phyloP scores from a whole-genome alignment of 2,113 vertebrate species.

The Arvicanthis niloticus region DNA sequence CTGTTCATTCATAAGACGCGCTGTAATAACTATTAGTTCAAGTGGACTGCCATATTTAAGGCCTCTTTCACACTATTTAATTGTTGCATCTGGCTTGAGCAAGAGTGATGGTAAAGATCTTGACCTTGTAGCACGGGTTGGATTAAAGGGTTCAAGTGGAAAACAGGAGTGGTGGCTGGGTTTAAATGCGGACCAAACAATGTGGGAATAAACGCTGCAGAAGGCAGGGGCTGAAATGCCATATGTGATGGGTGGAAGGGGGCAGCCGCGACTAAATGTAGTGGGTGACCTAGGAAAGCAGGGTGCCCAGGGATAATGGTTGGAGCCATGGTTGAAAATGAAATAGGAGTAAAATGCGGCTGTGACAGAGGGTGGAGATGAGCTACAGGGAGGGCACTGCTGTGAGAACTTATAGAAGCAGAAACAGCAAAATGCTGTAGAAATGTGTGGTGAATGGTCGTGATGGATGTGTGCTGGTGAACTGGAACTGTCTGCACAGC shows the following conservation, averaged over 20 bases:
- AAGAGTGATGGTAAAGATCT: conserved; percentile 87
- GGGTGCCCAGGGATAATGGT: conserved; percentile 87
- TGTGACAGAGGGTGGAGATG: conserved; percentile 91
- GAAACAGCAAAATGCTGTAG: conserved; percentile 92
- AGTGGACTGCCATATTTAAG: conserved; percentile 83
- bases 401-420: conserved; percentile 83
- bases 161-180: conserved; percentile 82
- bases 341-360: conserved; percentile 88
- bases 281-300: conserved; percentile 85
- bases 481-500: conserved; percentile 84
- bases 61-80: conserved; percentile 81
- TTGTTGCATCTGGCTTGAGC: conserved; percentile 82
- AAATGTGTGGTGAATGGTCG: conserved; percentile 91
- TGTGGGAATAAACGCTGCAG: conserved; percentile 86
- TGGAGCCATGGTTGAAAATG: conserved; percentile 85
- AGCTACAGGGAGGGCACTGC: conserved; percentile 86
- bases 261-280: conserved; percentile 85
- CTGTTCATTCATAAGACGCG: conserved; percentile 47
- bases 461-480: conserved; percentile 87
- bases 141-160: conserved; percentile 88
- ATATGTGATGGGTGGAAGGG: conserved; percentile 88
- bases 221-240: conserved; percentile 87
- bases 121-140: conserved; percentile 90
- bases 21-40: conserved; percentile 71
- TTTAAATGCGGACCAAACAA: conserved; percentile 87